Evolutionary conservation across 1,140 invertebrate genomes (phyloP), one percentile per base, ranked within the genome.

Genomic region (Leptinotarsa defecta): DNA sequence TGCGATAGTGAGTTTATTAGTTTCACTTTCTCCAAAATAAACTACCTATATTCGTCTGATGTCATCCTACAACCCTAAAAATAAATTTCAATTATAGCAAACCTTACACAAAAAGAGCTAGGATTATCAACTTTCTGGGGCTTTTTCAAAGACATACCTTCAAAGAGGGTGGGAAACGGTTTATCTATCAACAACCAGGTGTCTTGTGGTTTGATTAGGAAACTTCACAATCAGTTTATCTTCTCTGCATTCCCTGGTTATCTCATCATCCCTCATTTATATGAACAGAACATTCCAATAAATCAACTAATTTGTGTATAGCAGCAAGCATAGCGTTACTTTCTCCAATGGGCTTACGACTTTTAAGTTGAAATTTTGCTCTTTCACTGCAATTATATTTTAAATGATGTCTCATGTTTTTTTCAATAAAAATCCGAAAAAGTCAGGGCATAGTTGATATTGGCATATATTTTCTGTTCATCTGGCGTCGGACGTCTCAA

Each of bases 241-340:
- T 52, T 74, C 19, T 0, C 48, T 48, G 13, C 73, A 74, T n/a
- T 8, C 48, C 20, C 17, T 15, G 3, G 73, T 34, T 3, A 75
- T 75, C 22, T 8, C 48, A 75, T 75, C 68, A 61, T 71, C 62
- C 71, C 68, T 1, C 11, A 75, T 57, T 27, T 15, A 75, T 71
- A 48, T 75, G 4, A 6, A 17, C 6, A 52, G 13, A 52, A 13
- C 69, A 13, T 5, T 4, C 68, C 49, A 74, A 20, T 48, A 24
- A 13, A 4, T 22, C 13, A 48, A 17, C 27, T 4, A 0, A 17
- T 1, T 43, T 34, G 11, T n/a, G 13, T 34, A 52, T 48, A 19
- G 8, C 1, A 19, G 13, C 48, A 11, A 74, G 27, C 20, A 69
- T n/a, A 22, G 48, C 8, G 1, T 13, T 49, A 49, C 69, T 71